A percentile compares a stretch with the other conserved stretches of the same genome.
phyloP scores from a whole-genome alignment of 2,797 vertebrate species.

The Sebastes kiyomatsui region DNA sequence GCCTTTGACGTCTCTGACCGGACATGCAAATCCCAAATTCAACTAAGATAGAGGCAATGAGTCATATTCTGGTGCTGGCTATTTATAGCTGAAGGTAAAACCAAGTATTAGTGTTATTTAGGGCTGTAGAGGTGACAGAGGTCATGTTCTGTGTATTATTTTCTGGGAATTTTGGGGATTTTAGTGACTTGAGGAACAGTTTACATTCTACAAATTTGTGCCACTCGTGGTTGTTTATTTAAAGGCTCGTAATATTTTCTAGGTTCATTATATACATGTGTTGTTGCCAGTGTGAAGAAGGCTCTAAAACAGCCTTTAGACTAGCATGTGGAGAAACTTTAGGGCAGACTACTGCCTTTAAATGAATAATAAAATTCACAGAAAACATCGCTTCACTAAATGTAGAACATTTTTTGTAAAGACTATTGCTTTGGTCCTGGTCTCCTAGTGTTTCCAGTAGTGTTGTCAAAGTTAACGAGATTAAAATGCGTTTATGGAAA shows the following conservation, averaged over 20 bases:
- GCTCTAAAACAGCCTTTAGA: background rate
- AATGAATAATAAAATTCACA: background rate
- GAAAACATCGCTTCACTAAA: background rate
- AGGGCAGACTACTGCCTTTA: background rate
- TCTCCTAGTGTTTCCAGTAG: background rate
- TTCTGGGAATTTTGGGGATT: background rate
- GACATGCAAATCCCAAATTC: slow-evolving; percentile 18
- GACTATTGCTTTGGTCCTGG: background rate
- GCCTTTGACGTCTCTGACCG: background rate
- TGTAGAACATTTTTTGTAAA: background rate
- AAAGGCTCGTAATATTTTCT: background rate
- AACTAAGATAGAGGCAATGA: background rate
- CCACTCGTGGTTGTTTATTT: background rate
- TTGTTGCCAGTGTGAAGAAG: background rate
- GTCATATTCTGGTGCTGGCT: background rate
- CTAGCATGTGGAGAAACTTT: background rate
- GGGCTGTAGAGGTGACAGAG: background rate
- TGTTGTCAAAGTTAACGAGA: too few relatives aligned
- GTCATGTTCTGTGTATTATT: background rate
- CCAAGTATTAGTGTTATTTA: background rate
- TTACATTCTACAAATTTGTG: background rate
- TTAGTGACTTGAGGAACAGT: background rate
- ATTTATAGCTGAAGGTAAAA: background rate
- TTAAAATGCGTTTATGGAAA: too few relatives aligned
- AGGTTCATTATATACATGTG: background rate